A percentile compares a stretch with the other conserved stretches of the same genome.
phyloP scores from a whole-genome alignment of 2,888 invertebrate species.

The Salpingus planirostris region DNA sequence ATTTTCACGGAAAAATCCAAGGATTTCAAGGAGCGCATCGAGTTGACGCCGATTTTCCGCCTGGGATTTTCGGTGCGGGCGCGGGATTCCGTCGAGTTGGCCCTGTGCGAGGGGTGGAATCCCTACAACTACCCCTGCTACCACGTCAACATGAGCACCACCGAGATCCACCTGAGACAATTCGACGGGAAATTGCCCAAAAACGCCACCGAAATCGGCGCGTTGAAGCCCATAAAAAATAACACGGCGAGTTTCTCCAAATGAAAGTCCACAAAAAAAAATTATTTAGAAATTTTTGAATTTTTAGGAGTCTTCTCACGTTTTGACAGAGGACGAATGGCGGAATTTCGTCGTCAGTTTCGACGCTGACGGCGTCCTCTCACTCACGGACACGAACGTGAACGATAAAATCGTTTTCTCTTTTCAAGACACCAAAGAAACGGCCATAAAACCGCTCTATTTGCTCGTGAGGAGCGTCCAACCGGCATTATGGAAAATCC shows the following conservation, averaged over 20 bases:
- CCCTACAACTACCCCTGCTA: constrained; percentile 32
- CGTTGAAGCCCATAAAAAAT: no score
- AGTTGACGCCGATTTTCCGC: constrained; percentile 24
- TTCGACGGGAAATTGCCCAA: constrained; percentile 21
- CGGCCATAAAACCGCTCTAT: constrained; percentile 27
- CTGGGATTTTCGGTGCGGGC: constrained; percentile 32
- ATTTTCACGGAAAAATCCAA: constrained; percentile 25
- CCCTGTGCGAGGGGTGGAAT: constrained; percentile 32
- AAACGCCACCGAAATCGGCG: constrained; percentile 13
- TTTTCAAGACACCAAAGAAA: constrained; percentile 21
- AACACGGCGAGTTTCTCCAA: constrained; percentile 16
- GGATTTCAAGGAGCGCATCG: constrained; percentile 25
- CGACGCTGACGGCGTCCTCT: constrained; percentile 22
- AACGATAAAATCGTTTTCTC: constrained; percentile 27
- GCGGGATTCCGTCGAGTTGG: constrained; percentile 26
- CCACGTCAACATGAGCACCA: constrained; percentile 27
- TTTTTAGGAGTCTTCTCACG: constrained; percentile 18
- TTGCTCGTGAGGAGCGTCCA: constrained; percentile 28
- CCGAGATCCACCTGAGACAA: constrained; percentile 23
- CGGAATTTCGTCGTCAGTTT: constrained; percentile 28
- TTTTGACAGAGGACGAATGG: constrained; percentile 33
- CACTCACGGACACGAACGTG: constrained; percentile 26
- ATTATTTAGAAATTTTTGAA: constrained; percentile 2
- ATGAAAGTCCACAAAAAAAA: constrained; percentile 3
- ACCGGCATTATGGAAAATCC: constrained; percentile 35